Evolutionary conservation across 2,888 invertebrate genomes (phyloP).

Genomic region (Lottia gigantea): DNA sequence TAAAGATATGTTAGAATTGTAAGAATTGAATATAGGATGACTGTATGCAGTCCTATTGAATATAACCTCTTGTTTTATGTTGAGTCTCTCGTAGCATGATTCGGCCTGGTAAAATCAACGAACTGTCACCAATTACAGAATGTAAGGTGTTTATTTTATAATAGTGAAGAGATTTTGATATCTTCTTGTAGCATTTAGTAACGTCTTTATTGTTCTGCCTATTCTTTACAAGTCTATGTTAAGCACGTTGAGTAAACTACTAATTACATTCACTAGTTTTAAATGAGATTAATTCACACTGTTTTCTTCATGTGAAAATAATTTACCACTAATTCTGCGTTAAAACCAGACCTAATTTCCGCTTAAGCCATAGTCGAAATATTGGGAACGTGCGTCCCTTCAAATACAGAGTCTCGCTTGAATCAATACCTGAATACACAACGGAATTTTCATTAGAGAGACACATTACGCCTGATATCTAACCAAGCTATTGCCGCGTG

Average conservation of each 20-base stretch:
- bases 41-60: no score
- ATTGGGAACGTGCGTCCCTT: neutral
- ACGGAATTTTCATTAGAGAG: conserved; percentile 3
- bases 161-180: neutral
- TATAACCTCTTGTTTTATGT: no score
- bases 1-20: no score
- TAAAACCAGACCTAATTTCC: conserved; percentile 9
- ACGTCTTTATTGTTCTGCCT: neutral
- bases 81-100: no score
- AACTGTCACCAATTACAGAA: conserved; percentile 3
- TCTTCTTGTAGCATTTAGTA: conserved; percentile 6
- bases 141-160: conserved; percentile 1
- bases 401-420: neutral
- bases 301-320: neutral
- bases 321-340: conserved; percentile 1
- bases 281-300: conserved; percentile 10
- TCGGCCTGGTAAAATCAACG: conserved; percentile 3
- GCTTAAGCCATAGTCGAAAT: neutral
- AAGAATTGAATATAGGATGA: no score
- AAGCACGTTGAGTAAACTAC: conserved; percentile 8
- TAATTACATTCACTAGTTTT: conserved; percentile 7
- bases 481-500: neutral
- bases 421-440: neutral
- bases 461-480: neutral
- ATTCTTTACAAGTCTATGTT: neutral